These are phyloP conservation scores for Tanypteryx hageni DNA, from an alignment of 2,888 invertebrate species.

Conservation along the genomic window DNA sequence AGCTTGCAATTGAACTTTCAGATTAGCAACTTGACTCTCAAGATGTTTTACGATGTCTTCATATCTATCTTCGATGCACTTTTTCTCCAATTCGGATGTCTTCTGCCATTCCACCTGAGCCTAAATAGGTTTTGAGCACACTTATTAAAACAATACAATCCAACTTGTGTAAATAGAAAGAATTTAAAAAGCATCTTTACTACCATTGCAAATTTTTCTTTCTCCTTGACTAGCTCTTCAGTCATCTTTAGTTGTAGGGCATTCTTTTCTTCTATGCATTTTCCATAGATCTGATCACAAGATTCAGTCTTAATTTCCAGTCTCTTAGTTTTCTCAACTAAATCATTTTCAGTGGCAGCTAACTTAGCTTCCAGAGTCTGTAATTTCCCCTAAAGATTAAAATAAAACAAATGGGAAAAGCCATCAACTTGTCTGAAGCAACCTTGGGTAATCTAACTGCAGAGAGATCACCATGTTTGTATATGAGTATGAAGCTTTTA, in stretches of 20 bases:
- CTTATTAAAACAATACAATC: neutral
- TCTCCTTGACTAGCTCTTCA: constrained; percentile 64
- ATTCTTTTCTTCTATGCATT: constrained; percentile 73
- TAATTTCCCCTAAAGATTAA: neutral
- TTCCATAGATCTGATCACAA: constrained; percentile 72
- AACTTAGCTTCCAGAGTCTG: constrained; percentile 73
- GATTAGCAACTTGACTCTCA: constrained; percentile 77
- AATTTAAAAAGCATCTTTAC: neutral
- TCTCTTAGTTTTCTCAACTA: constrained; percentile 71
- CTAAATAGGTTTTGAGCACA: neutral
- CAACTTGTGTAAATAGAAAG: neutral
- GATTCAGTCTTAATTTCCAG: constrained; percentile 72
- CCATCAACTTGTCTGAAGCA: neutral
- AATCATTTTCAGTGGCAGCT: constrained; percentile 70
- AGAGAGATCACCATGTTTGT: neutral
- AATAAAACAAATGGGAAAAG: neutral
- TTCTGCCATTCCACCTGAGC: constrained; percentile 72
- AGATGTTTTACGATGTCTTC: constrained; percentile 77
- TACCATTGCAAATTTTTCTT: constrained; percentile 65
- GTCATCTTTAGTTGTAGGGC: constrained; percentile 68
- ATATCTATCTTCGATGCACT: constrained; percentile 74
- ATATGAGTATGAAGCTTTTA: too few species aligned
- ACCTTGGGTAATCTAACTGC: neutral
- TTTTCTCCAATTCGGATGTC: constrained; percentile 72
- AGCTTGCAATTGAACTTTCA: constrained; percentile 75